Evolutionary conservation across 2,797 vertebrate genomes (phyloP).

Genomic region (Limosa lapponica): DNA sequence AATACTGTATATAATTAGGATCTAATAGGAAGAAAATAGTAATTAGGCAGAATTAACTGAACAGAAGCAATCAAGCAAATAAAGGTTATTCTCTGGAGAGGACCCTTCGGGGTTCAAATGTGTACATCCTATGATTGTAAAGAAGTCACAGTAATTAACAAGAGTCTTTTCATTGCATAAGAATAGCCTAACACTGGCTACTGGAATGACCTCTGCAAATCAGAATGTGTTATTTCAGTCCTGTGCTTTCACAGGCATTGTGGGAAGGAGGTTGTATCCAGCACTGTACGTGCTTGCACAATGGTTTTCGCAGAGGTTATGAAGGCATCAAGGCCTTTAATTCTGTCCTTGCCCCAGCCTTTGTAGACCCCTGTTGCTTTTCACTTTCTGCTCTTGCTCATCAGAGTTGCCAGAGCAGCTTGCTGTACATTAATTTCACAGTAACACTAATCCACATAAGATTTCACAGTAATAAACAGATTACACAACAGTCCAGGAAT

Average conservation of each 20-base stretch:
- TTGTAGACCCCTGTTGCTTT: background rate
- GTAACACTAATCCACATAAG: background rate
- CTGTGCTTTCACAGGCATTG: background rate
- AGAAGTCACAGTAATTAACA: slow-evolving; percentile 79
- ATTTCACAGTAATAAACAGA: background rate
- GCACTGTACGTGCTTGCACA: background rate
- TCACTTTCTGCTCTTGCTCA: background rate
- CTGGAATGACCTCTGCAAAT: slow-evolving; percentile 31
- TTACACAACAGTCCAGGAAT: background rate
- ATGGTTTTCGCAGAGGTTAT: background rate
- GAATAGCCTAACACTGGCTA: slow-evolving; percentile 20
- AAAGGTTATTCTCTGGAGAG: slow-evolving; percentile 83
- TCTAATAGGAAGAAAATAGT: slow-evolving; percentile 85
- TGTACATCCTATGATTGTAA: slow-evolving; percentile 72
- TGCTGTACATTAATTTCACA: background rate
- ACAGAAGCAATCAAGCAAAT: slow-evolving; percentile 83
- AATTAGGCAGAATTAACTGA: slow-evolving; percentile 84
- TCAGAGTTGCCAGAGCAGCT: background rate
- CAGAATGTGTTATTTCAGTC: background rate
- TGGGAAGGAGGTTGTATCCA: background rate
- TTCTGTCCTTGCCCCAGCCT: background rate
- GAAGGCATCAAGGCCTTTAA: background rate
- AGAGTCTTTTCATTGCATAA: slow-evolving; percentile 64
- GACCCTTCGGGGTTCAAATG: slow-evolving; percentile 78
- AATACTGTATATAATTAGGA: slow-evolving; percentile 86